Percentiles rank a stretch among this genome's conserved stretches.
phyloP scores from a whole-genome alignment of 2,888 invertebrate species.

The Trissonchulus latispiculum region DNA sequence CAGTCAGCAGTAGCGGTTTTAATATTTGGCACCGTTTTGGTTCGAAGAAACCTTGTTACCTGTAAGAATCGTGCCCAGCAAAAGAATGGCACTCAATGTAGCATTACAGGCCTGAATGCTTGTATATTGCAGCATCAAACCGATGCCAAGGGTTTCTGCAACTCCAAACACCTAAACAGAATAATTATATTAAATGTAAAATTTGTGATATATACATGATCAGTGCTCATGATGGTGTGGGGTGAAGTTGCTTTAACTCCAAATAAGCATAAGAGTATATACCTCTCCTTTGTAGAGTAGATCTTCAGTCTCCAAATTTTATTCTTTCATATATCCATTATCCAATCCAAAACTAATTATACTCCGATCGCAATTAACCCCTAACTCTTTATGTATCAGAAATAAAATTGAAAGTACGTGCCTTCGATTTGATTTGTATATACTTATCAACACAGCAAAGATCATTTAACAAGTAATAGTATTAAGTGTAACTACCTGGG shows the following conservation, averaged over 20 bases:
- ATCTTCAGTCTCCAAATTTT: too few relatives aligned
- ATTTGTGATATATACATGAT: too few relatives aligned
- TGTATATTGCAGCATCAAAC: slow-evolving; percentile 48
- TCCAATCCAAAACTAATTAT: too few relatives aligned
- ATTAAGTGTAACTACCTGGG: slow-evolving; percentile 47
- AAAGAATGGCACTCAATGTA: slow-evolving; percentile 62
- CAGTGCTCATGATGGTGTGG: too few relatives aligned
- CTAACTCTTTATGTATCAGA: too few relatives aligned
- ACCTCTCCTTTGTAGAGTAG: neutral
- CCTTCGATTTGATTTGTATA: too few relatives aligned
- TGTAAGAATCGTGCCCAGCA: slow-evolving; percentile 68
- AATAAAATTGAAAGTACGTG: too few relatives aligned
- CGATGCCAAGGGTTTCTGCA: slow-evolving; percentile 47
- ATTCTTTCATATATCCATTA: too few relatives aligned
- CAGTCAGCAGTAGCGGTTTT: too few relatives aligned
- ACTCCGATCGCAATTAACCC: too few relatives aligned
- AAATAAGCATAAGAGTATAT: too few relatives aligned
- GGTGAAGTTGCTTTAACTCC: too few relatives aligned
- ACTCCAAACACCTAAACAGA: slow-evolving; percentile 47
- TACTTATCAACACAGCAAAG: slow-evolving; percentile 1
- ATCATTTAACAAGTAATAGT: neutral
- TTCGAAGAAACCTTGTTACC: slow-evolving; percentile 35
- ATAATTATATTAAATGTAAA: neutral
- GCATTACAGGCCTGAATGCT: slow-evolving; percentile 73
- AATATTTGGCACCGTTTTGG: neutral